These are phyloP conservation scores for Saccopteryx leptura DNA, from an alignment of 2,113 vertebrate genomes.

Conservation along the genomic window DNA sequence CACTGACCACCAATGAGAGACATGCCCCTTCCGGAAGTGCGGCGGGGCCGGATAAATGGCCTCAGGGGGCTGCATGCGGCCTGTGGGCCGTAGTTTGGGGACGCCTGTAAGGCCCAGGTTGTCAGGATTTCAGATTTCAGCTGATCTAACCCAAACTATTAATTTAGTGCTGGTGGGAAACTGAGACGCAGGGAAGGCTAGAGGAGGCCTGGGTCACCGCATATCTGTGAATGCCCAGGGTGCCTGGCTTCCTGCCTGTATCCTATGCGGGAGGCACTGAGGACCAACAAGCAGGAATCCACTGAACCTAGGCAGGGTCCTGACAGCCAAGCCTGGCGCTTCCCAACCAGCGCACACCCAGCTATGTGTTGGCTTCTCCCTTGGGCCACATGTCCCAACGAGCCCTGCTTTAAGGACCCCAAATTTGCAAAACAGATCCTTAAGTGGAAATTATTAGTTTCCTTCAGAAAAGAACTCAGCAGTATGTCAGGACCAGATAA, in stretches of 20 bases:
- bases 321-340: neutral
- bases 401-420: constrained; percentile 16
- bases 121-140: constrained; percentile 19
- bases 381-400: neutral
- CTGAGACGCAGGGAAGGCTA: neutral
- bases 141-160: neutral
- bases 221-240: neutral
- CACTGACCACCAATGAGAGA: no score
- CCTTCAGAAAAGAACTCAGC: neutral
- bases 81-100: no score
- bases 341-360: neutral
- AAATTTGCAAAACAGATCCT: neutral
- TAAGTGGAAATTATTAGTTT: neutral
- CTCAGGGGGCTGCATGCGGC: no score
- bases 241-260: neutral
- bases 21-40: no score
- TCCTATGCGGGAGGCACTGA: neutral
- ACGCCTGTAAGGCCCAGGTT: neutral
- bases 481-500: neutral
- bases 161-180: neutral
- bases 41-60: no score
- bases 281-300: neutral
- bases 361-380: neutral
- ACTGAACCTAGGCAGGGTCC: neutral
- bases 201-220: neutral